Evolutionary conservation across 2,113 vertebrate genomes (phyloP).

Genomic region (Jaculus jaculus): DNA sequence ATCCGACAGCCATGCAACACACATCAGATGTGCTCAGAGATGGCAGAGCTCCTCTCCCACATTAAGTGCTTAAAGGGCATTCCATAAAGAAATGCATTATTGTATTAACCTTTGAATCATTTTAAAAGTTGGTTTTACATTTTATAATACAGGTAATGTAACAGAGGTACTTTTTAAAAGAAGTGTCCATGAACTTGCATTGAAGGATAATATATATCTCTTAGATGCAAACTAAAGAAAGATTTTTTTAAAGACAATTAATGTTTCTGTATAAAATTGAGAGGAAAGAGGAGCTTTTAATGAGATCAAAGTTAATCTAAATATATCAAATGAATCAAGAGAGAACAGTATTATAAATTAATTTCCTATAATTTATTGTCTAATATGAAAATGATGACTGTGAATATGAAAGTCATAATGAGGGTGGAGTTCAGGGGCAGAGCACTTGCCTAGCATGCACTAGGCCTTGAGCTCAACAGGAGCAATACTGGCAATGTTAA

Average conservation of each 20-base stretch:
- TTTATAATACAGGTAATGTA: constrained; percentile 32
- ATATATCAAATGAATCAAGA: neutral
- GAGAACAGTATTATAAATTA: neutral
- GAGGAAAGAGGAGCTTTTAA: neutral
- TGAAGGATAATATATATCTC: neutral
- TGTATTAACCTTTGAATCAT: constrained; percentile 10
- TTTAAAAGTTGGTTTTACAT: constrained; percentile 35
- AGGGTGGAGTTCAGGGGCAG: neutral
- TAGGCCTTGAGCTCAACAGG: neutral
- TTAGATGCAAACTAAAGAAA: neutral
- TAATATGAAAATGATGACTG: neutral
- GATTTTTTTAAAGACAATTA: neutral
- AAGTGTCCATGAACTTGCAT: constrained; percentile 3
- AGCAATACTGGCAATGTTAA: neutral
- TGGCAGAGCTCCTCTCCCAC: constrained; percentile 22
- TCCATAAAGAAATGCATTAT: constrained; percentile 18
- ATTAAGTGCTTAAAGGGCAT: constrained; percentile 6
- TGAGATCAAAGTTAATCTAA: constrained; percentile 15
- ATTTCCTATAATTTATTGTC: neutral
- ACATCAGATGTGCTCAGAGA: constrained; percentile 27
- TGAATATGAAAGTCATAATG: neutral
- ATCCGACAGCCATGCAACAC: neutral
- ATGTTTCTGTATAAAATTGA: neutral
- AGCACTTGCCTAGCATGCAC: neutral
- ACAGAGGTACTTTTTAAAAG: neutral